Evolutionary conservation across 2,797 vertebrate species (phyloP).

Genomic region (Acrossocheilus fasciatus): DNA sequence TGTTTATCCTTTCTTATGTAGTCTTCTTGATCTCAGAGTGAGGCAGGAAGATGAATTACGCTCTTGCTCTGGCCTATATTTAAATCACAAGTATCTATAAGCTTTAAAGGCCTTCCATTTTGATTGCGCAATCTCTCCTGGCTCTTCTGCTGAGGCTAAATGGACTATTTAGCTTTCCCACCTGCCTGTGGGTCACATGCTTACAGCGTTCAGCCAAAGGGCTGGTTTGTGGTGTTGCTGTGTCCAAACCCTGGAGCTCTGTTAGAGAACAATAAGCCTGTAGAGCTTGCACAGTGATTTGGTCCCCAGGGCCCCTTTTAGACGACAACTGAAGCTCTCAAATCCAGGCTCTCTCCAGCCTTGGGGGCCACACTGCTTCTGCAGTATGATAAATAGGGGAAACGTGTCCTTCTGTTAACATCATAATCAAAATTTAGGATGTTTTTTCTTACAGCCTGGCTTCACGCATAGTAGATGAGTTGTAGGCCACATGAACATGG

Average conservation of each 20-base stretch:
- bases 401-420: background rate
- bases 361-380: background rate
- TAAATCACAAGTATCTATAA: constrained; percentile 7
- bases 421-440: background rate
- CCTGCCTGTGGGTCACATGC: constrained; percentile 20
- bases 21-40: background rate
- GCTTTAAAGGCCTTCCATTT: background rate
- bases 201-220: constrained; percentile 7
- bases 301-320: constrained; percentile 54
- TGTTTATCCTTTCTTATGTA: background rate
- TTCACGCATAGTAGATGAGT: constrained; percentile 61
- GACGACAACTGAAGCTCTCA: constrained; percentile 50
- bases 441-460: background rate
- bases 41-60: background rate
- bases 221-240: constrained; percentile 16
- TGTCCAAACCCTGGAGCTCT: constrained; percentile 33
- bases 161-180: constrained; percentile 28
- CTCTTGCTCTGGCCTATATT: background rate
- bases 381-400: background rate
- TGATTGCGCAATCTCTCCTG: background rate
- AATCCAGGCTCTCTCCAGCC: constrained; percentile 55
- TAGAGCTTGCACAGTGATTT: constrained; percentile 25
- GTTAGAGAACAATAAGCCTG: constrained; percentile 48
- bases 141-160: constrained; percentile 18
- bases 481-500: constrained; percentile 42